These are phyloP conservation scores for Stigmatopora argus DNA, from an alignment of 2,113 vertebrate species.

Conservation along the genomic window DNA sequence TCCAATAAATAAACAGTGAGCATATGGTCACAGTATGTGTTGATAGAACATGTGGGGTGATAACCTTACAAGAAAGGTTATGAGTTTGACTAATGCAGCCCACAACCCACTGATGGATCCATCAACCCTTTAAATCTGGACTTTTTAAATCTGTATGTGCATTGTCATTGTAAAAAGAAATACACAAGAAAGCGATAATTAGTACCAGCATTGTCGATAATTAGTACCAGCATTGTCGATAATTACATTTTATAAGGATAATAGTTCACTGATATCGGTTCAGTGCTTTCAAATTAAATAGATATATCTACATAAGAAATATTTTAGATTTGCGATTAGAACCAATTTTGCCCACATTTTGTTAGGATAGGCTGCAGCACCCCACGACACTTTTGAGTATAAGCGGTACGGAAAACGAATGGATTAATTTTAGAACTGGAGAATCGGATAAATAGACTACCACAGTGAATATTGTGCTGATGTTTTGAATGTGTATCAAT, in stretches of 20 bases:
- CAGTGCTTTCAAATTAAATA: background rate
- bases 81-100: background rate
- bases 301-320: too few relatives aligned
- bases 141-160: background rate
- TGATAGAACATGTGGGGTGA: slow-evolving; percentile 19
- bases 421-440: too few relatives aligned
- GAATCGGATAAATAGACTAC: background rate
- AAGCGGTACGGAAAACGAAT: too few relatives aligned
- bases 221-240: background rate
- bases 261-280: background rate
- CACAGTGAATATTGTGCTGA: background rate
- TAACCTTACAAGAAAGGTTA: slow-evolving; percentile 2
- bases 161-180: background rate
- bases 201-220: background rate
- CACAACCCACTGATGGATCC: background rate
- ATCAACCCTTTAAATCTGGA: background rate
- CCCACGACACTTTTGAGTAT: too few relatives aligned
- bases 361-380: too few relatives aligned
- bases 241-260: background rate
- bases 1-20: slow-evolving; percentile 23
- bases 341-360: too few relatives aligned
- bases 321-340: too few relatives aligned
- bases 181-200: background rate
- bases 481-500: background rate
- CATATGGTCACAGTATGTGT: slow-evolving; percentile 31